A percentile compares a stretch with the other conserved stretches of the same genome.
These are phyloP conservation scores for Rhynchopsitta pachyrhyncha DNA, from an alignment of 2,113 vertebrate species.

Conservation along the genomic window DNA sequence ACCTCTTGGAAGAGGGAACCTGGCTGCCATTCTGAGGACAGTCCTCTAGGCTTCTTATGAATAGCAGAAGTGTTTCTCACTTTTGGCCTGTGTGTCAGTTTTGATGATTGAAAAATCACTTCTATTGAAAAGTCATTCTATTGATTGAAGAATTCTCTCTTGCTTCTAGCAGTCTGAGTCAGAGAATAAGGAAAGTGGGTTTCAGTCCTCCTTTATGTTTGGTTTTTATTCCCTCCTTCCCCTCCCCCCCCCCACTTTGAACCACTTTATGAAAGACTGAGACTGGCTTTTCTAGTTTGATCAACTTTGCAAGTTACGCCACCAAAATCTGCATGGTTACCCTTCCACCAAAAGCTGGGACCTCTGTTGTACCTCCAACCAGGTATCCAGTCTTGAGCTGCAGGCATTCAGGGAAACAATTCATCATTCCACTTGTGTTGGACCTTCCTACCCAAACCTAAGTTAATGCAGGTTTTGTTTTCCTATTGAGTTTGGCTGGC, in stretches of 20 bases:
- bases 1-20: not conserved
- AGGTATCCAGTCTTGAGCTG: not conserved
- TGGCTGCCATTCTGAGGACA: not conserved
- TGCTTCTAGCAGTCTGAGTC: not conserved
- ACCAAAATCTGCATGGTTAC: not conserved
- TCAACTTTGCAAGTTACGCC: rapidly evolving
- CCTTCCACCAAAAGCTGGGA: not conserved
- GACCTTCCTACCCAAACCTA: not conserved
- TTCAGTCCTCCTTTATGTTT: not conserved
- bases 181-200: not conserved
- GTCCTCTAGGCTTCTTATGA: not conserved
- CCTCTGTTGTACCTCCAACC: not conserved
- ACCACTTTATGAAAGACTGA: not conserved
- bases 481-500: not conserved
- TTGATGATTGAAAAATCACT: conserved; percentile 21
- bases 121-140: not conserved
- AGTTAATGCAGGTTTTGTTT: not conserved
- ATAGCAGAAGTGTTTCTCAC: not conserved
- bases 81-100: not conserved
- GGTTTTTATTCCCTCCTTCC: not conserved
- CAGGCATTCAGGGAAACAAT: not conserved
- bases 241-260: not conserved
- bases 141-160: conserved; percentile 9
- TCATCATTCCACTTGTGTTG: not conserved
- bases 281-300: not conserved